phyloP scores from a whole-genome alignment of 92 coral and sea anemone genomes.

The Umimayanthus chanpuru region DNA sequence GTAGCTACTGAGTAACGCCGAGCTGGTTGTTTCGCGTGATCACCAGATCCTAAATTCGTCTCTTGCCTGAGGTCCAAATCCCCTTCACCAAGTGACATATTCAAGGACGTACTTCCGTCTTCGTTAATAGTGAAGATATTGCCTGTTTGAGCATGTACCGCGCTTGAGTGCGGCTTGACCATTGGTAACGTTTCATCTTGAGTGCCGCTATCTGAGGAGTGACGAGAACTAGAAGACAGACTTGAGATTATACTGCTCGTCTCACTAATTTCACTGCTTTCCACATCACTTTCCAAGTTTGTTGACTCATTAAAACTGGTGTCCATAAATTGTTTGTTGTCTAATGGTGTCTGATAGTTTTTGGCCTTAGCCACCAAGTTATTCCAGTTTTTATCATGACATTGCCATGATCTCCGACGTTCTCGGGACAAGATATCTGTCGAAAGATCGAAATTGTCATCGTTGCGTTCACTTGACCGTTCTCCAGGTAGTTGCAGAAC shows the following conservation, averaged over 20 bases:
- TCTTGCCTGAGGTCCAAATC: not conserved
- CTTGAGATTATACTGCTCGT: constrained; percentile 57
- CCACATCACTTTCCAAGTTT: constrained; percentile 41
- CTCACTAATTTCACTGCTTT: constrained; percentile 49
- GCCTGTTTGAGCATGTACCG: not conserved
- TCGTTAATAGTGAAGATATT: not conserved
- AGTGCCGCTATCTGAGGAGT: constrained; percentile 56
- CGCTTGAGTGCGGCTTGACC: not conserved
- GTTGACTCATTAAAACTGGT: not conserved
- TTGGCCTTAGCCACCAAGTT: constrained; percentile 28
- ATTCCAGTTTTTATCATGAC: constrained; percentile 33
- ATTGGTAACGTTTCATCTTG: constrained; percentile 1
- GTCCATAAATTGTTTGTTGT: not conserved
- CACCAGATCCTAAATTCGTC: not conserved
- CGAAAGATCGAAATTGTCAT: not conserved
- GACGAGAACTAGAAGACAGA: constrained; percentile 57
- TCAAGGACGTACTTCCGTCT: constrained; percentile 8
- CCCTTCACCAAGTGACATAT: constrained; percentile 3
- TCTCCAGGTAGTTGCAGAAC: not conserved
- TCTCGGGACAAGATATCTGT: not conserved
- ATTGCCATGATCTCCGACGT: constrained; percentile 42
- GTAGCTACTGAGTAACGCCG: constrained; percentile 33
- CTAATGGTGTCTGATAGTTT: constrained; percentile 7
- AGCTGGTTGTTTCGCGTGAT: not conserved
- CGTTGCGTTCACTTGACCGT: not conserved